Conservation (phyloP, 2,113 vertebrate species). For the Vulpes vulpes region DNA sequence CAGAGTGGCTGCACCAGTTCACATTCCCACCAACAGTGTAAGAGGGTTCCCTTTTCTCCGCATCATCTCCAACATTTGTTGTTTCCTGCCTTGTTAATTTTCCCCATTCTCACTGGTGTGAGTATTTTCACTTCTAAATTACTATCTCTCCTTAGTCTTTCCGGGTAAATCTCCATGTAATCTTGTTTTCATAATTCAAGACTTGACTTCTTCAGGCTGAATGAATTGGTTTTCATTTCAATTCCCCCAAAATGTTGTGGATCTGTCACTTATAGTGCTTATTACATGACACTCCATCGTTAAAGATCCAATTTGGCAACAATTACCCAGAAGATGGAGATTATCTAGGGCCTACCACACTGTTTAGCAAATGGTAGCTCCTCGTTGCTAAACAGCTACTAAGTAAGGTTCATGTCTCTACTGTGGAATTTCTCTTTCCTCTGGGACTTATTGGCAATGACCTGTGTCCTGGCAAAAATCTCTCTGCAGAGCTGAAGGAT, state of each 20-base stretch:
- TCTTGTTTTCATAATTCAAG: no score
- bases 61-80: no score
- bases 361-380: not conserved
- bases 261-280: not conserved
- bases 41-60: no score
- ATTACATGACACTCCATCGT: not conserved
- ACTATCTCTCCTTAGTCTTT: no score
- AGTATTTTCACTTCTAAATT: no score
- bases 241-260: not conserved
- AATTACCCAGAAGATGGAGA: not conserved
- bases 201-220: no score
- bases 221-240: no score
- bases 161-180: no score
- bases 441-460: not conserved
- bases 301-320: not conserved
- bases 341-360: not conserved
- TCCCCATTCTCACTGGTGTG: no score
- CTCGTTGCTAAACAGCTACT: not conserved
- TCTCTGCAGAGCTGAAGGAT: not conserved
- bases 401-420: not conserved
- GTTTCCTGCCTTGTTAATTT: no score
- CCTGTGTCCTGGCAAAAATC: not conserved
- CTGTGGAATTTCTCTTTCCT: not conserved
- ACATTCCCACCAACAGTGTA: no score
- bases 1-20: no score